Percentiles rank a stretch among this genome's conserved stretches.
Evolutionary conservation across 2,113 vertebrate genomes (phyloP).

Genomic region (Candoia aspera): DNA sequence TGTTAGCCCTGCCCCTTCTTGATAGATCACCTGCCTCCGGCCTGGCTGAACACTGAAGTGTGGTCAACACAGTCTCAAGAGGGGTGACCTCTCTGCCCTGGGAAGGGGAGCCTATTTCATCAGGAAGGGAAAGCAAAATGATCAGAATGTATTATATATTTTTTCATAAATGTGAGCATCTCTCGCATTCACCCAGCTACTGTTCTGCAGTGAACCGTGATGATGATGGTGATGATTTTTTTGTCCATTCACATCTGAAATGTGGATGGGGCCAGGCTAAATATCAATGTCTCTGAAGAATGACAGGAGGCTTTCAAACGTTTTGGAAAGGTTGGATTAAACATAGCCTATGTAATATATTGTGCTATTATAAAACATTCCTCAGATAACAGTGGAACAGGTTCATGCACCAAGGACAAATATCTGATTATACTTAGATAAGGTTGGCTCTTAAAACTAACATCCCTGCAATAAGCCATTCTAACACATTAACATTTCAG

Average conservation of each 20-base stretch:
- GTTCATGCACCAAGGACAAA: not conserved
- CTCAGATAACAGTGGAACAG: not conserved
- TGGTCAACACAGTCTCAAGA: not conserved
- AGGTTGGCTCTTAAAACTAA: slow-evolving; percentile 12
- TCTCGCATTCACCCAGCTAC: not conserved
- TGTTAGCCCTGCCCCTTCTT: not conserved
- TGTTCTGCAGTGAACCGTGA: not conserved
- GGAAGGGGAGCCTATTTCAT: not conserved
- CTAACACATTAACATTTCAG: not conserved
- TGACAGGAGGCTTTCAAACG: slow-evolving; percentile 19
- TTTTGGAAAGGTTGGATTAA: slow-evolving; percentile 26
- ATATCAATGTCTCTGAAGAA: slow-evolving; percentile 53
- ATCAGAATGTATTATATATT: no score
- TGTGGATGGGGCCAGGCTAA: slow-evolving; percentile 50
- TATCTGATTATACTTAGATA: slow-evolving; percentile 7
- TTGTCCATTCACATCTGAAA: not conserved
- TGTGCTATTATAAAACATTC: not conserved
- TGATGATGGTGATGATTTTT: not conserved
- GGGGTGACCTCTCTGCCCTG: not conserved
- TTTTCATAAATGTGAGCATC: not conserved
- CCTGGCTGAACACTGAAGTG: not conserved
- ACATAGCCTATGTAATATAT: not conserved
- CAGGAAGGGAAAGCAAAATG: not conserved
- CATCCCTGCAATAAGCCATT: not conserved
- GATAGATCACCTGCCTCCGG: not conserved